A percentile compares a stretch with the other conserved stretches of the same genome.
Evolutionary conservation across 2,888 invertebrate species (phyloP).

Genomic region (Thecophora atra): DNA sequence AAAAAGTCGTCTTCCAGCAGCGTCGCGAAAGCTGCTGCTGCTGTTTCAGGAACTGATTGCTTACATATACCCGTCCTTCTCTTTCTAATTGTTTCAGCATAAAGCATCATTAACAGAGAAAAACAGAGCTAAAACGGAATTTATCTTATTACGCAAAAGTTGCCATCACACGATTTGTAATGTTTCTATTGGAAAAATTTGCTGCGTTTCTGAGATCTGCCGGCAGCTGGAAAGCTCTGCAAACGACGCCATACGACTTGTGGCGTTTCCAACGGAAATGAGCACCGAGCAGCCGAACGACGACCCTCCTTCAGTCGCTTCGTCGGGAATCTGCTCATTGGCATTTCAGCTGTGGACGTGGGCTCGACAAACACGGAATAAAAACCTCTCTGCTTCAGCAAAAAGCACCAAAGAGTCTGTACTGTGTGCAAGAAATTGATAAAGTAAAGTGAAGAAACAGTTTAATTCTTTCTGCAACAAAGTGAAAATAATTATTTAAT

Average conservation of each 20-base stretch:
- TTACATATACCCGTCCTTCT: too few species aligned
- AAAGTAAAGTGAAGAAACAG: constrained; percentile 1
- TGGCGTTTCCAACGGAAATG: too few species aligned
- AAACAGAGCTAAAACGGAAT: too few species aligned
- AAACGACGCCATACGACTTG: too few species aligned
- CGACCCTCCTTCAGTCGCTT: constrained; percentile 56
- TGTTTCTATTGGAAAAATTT: too few species aligned
- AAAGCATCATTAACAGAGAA: too few species aligned
- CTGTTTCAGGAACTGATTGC: too few species aligned
- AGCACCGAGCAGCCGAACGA: constrained; percentile 22
- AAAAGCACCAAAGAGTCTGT: constrained; percentile 15
- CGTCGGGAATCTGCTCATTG: constrained; percentile 61
- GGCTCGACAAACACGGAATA: constrained; percentile 33
- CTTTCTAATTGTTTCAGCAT: too few species aligned
- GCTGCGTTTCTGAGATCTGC: too few species aligned
- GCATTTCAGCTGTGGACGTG: constrained; percentile 65
- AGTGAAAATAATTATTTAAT: neutral
- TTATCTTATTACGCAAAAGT: too few species aligned
- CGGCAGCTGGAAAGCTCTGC: too few species aligned
- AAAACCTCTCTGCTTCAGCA: constrained; percentile 17
- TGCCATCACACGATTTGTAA: too few species aligned
- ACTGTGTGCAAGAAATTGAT: constrained; percentile 23
- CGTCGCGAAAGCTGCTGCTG: neutral
- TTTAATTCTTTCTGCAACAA: neutral
- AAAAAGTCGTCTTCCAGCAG: constrained; percentile 12